These are phyloP conservation scores for Hirtodrosophila duncani DNA, from an alignment of 2,888 invertebrate genomes.

Conservation along the genomic window DNA sequence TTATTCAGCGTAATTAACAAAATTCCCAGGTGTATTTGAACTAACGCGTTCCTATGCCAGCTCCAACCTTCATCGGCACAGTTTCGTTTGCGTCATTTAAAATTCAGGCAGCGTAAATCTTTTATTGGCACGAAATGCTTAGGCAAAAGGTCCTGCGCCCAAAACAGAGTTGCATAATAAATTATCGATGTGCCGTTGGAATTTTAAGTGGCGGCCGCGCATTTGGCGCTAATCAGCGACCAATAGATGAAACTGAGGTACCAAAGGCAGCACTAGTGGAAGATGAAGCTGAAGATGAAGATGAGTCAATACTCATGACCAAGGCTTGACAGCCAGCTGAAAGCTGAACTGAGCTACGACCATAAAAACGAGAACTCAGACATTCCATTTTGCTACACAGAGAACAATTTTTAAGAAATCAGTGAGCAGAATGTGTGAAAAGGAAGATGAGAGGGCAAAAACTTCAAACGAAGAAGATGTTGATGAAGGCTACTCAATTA, in stretches of 20 bases:
- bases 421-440: too few species aligned
- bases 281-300: slow-evolving; percentile 14
- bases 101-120: slow-evolving; percentile 65
- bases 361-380: too few species aligned
- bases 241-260: slow-evolving; percentile 12
- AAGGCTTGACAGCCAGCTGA: slow-evolving; percentile 16
- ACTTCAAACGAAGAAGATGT: too few species aligned
- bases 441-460: too few species aligned
- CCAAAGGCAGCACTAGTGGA: too few species aligned
- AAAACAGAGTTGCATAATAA: slow-evolving; percentile 62
- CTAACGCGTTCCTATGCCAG: slow-evolving; percentile 1
- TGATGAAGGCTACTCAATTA: too few species aligned
- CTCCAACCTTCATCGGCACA: background rate
- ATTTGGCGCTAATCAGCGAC: slow-evolving; percentile 50
- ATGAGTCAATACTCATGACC: slow-evolving; percentile 4
- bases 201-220: slow-evolving; percentile 37
- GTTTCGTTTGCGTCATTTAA: slow-evolving; percentile 42
- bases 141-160: slow-evolving; percentile 49
- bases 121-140: slow-evolving; percentile 66
- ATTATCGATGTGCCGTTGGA: slow-evolving; percentile 58
- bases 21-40: slow-evolving; percentile 63
- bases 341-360: too few species aligned
- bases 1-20: slow-evolving; percentile 66
- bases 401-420: too few species aligned
- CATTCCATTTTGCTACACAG: too few species aligned